Base-by-base conservation (phyloP, 2,113 vertebrate genomes). In the Donacobius atricapilla region DNA sequence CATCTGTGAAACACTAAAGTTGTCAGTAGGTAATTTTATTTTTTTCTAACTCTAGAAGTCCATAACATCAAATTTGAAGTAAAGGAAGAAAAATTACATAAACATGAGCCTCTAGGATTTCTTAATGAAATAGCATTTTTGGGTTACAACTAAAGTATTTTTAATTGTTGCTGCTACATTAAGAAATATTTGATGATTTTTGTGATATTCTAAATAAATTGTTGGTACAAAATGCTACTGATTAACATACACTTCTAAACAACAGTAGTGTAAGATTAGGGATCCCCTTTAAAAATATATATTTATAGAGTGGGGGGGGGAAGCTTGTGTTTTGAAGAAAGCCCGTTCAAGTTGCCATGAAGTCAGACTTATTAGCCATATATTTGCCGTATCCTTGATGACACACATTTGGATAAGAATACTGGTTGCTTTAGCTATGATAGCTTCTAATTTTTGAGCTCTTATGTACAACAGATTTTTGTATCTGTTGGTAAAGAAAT, bases 361-460 rank as follows among this genome's bases (percentile, higher is more conserved):
- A 73, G 35, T 57, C 63, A 63, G 39, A 73, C 22, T 82, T 66
- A 66, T 13, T n/a, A 68, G 51, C 33, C 8, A 6, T 78, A 4
- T 73, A 42, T 87, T 84, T 93, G 7, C n/a, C 87, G 6, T 53
- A 40, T 70, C 25, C 47, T 63, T 47, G 39, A 35, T 61, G 31
- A 51, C 13, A 56, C 5, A 11, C 0, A 0, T 60, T 89, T 57
- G 25, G 51, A 22, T 44, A 44, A 23, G 11, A 61, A 31, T 57
- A 25, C 30, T 51, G 40, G 15, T 73, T 78, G 35, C 24, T 44
- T 93, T 83, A 64, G 42, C 69, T 44, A 21, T 23, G 33, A 24
- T 18, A 33, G 3, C 28, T 89, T 83, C 65, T 69, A 21, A 37
- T 35, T 87, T 77, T 84, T 47, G 37, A 81, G 50, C 58, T 78